Evolutionary conservation across 2,888 invertebrate species (phyloP), one percentile per base, ranked within the genome.

Genomic region (Furcula furcula): DNA sequence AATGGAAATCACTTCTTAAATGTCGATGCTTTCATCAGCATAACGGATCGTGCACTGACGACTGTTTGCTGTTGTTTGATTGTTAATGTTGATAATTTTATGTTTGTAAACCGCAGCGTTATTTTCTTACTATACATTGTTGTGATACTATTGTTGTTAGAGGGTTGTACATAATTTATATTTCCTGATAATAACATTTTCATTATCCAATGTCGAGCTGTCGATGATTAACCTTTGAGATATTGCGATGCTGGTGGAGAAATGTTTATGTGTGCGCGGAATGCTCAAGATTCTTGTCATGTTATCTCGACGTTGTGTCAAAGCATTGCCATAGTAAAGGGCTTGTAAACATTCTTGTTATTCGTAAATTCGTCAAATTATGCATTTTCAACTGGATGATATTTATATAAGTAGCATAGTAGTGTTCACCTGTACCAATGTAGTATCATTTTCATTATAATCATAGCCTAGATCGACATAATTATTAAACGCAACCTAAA

Each of bases 21-120:
- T 31, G 23, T 36, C 31, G 49, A 56, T 76, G 71, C 50, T 68
- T 61, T 63, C 72, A 57, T 53, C 31, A 41, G 49, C 47, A 61
- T 65, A 60, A 57, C 65, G 41, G 53, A 51, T 42, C 37, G 53
- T 42, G 40, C 46, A 83, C 78, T 86, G 80, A 64, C 52, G 34
- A 46, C 36, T 52, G 41, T 34, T 44, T 47, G 32, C 47, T 42
- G 46, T 49, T 44, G 55, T 43, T 43, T 49, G 50, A 52, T 55
- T 67, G 65, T 67, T 65, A 64, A 67, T 68, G 60, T 49, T 57
- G 55, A 60, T 47, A 55, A n/a, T n/a, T n/a, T 51, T 44, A 43
- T 84, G 78, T 85, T 86, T 84, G 65, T 76, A 85, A 85, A 85
- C 82, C 79, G 42, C 76, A 33, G 56, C 61, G 59, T 46, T 50